These are phyloP conservation scores for Corydoras maculifer DNA, from an alignment of 2,113 vertebrate genomes.

Conservation along the genomic window DNA sequence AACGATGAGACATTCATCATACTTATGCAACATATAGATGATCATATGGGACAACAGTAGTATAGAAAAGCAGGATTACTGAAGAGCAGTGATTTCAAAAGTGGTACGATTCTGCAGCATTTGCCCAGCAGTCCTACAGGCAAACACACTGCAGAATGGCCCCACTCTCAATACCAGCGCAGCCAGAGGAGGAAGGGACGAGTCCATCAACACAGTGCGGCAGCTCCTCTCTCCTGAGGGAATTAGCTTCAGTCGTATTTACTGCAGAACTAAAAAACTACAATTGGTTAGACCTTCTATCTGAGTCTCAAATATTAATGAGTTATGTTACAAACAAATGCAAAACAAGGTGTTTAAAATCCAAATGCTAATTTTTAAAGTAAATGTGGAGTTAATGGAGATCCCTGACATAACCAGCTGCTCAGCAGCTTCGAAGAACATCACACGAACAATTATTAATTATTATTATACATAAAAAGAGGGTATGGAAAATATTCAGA, in stretches of 20 bases:
- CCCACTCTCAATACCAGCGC: conserved; percentile 50
- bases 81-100: conserved; percentile 48
- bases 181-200: conserved; percentile 20
- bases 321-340: too few species aligned
- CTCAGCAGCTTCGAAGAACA: too few species aligned
- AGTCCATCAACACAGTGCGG: background rate
- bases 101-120: conserved; percentile 55
- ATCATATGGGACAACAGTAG: background rate
- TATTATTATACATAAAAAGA: too few species aligned
- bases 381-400: too few species aligned
- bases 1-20: background rate
- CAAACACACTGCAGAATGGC: conserved; percentile 50
- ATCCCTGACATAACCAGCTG: too few species aligned
- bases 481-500: too few species aligned
- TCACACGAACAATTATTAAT: too few species aligned
- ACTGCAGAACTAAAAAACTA: background rate
- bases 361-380: too few species aligned
- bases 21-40: background rate
- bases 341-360: too few species aligned
- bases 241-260: background rate
- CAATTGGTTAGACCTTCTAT: too few species aligned
- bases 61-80: background rate
- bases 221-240: background rate
- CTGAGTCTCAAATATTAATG: too few species aligned
- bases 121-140: conserved; percentile 49